A percentile compares a stretch with the other conserved stretches of the same genome.
Conservation (phyloP, 1,140 invertebrate genomes). For the Chironomus striatipennis region DNA sequence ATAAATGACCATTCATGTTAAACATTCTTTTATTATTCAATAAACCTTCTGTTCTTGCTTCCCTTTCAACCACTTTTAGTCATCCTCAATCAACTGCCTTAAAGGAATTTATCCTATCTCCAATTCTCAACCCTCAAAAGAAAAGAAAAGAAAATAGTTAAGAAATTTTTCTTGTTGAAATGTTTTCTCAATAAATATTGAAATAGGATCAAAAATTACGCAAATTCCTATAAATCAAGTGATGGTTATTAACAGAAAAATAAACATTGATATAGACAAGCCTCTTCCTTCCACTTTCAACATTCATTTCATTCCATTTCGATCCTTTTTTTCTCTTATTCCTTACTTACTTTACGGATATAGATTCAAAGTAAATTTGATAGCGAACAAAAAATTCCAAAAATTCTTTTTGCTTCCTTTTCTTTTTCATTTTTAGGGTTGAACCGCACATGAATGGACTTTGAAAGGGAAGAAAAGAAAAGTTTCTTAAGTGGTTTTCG, state of each 20-base stretch:
- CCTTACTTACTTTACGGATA: too few relatives aligned
- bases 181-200: conserved; percentile 22
- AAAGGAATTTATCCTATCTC: neutral
- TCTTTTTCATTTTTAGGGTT: conserved; percentile 19
- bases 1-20: too few relatives aligned
- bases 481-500: conserved; percentile 21
- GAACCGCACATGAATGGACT: neutral
- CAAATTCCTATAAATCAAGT: conserved; percentile 24
- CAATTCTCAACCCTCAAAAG: neutral
- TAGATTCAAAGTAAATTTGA: neutral
- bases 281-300: neutral
- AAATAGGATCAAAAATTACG: conserved; percentile 17
- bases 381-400: neutral
- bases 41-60: too few relatives aligned
- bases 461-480: neutral
- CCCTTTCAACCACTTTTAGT: neutral
- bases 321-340: too few relatives aligned
- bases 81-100: conserved; percentile 1
- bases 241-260: conserved; percentile 22
- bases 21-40: too few relatives aligned
- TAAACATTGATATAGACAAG: conserved; percentile 16
- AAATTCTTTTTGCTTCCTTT: neutral
- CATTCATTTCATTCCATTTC: neutral
- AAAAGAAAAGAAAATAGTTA: neutral
- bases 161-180: neutral